These are phyloP conservation scores for Corythornis vintsioides DNA, from an alignment of 2,113 vertebrate species.

Conservation along the genomic window DNA sequence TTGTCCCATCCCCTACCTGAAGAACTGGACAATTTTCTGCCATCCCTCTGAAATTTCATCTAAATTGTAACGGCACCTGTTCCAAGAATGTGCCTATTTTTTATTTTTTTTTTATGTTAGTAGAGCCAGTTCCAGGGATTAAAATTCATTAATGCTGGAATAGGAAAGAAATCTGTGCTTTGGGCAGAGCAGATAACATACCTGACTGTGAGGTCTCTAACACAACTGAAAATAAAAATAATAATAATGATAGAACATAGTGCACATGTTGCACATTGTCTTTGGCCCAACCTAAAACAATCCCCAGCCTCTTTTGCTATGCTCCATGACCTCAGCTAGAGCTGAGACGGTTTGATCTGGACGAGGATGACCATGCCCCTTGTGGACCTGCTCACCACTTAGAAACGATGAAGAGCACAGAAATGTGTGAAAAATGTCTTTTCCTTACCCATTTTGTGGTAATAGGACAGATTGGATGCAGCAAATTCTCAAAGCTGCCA, in stretches of 20 bases:
- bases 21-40: neutral
- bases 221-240: neutral
- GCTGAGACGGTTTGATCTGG: neutral
- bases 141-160: neutral
- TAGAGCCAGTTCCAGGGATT: neutral
- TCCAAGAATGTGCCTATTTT: neutral
- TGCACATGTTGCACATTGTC: neutral
- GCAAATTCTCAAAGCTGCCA: neutral
- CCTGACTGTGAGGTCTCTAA: neutral
- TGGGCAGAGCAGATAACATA: neutral
- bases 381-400: neutral
- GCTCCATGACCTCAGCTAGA: neutral
- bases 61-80: neutral
- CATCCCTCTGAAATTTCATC: neutral
- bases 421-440: neutral
- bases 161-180: neutral
- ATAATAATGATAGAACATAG: neutral
- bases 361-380: rapidly evolving
- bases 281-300: neutral
- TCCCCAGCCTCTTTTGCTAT: neutral
- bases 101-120: neutral
- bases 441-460: neutral
- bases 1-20: neutral
- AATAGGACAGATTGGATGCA: neutral
- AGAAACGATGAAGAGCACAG: neutral